phyloP scores from a whole-genome alignment of 2,888 invertebrate species.

The Molanna angustata region DNA sequence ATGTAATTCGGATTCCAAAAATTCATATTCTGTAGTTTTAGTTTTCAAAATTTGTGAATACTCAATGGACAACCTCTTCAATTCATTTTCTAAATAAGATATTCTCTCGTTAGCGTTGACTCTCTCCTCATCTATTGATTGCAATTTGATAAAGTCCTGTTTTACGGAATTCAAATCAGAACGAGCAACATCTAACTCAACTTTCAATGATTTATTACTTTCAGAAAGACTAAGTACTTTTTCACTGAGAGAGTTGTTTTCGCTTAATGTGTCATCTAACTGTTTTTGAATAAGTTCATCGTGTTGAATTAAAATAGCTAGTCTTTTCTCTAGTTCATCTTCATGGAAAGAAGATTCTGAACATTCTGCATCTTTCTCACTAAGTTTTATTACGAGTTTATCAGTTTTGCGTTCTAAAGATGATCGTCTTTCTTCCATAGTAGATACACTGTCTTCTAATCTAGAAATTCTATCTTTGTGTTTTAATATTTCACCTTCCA shows the following conservation, averaged over 20 bases:
- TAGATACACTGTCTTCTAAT: conserved; percentile 63
- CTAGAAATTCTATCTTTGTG: conserved; percentile 62
- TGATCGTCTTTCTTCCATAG: conserved; percentile 59
- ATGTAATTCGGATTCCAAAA: conserved; percentile 49
- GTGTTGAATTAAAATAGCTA: conserved; percentile 60
- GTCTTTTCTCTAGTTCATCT: conserved; percentile 60
- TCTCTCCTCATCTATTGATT: conserved; percentile 35
- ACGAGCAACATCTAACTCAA: conserved; percentile 46
- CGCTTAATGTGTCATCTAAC: conserved; percentile 56
- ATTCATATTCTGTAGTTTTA: conserved; percentile 48
- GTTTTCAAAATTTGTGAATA: conserved; percentile 46
- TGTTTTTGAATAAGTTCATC: conserved; percentile 64
- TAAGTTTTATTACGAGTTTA: conserved; percentile 59
- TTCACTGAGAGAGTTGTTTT: conserved; percentile 54
- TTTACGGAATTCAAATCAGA: conserved; percentile 43
- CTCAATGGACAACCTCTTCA: conserved; percentile 43
- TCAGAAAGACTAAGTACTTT: conserved; percentile 54
- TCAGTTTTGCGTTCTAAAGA: conserved; percentile 61
- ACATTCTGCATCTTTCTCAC: conserved; percentile 56
- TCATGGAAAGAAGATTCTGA: conserved; percentile 61
- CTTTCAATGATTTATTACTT: conserved; percentile 52
- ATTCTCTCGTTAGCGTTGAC: conserved; percentile 42
- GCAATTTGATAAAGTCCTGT: conserved; percentile 43
- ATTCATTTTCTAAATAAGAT: conserved; percentile 47
- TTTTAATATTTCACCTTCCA: conserved; percentile 64